A percentile compares a stretch with the other conserved stretches of the same genome.
These are phyloP conservation scores for Petrocephalus schoutedeni DNA, from an alignment of 2,797 vertebrate species.

Conservation along the genomic window DNA sequence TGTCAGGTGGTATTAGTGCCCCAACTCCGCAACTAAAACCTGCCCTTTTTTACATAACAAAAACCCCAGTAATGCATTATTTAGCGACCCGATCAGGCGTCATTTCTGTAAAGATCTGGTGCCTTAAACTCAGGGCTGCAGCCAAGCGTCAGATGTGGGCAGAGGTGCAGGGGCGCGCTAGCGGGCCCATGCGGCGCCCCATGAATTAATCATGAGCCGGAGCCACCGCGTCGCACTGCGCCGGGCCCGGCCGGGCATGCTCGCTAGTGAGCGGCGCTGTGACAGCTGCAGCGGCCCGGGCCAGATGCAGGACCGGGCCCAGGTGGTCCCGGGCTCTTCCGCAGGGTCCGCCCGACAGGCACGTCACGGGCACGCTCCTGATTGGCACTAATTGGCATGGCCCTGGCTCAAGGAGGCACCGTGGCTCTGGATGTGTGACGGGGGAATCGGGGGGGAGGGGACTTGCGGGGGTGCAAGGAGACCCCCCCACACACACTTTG, in stretches of 20 bases:
- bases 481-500: constrained; percentile 32
- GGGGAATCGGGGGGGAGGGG: neutral
- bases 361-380: constrained; percentile 46
- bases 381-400: constrained; percentile 61
- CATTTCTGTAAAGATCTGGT: constrained; percentile 56
- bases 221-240: constrained; percentile 15
- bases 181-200: constrained; percentile 26
- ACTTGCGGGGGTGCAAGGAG: neutral
- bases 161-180: constrained; percentile 13
- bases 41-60: constrained; percentile 63
- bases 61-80: constrained; percentile 58
- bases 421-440: constrained; percentile 11
- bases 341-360: constrained; percentile 30
- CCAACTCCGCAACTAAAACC: constrained; percentile 54
- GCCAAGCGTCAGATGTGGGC: constrained; percentile 37
- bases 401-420: constrained; percentile 21
- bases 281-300: constrained; percentile 41
- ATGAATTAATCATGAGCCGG: constrained; percentile 51
- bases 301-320: constrained; percentile 44
- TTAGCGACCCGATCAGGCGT: constrained; percentile 59
- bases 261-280: constrained; percentile 26
- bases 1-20: constrained; percentile 71
- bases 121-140: constrained; percentile 42
- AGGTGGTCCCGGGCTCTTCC: constrained; percentile 45
- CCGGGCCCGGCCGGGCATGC: constrained; percentile 20